Base-by-base conservation (phyloP, 2,888 invertebrate genomes). In the Himalopsyche japonica region DNA sequence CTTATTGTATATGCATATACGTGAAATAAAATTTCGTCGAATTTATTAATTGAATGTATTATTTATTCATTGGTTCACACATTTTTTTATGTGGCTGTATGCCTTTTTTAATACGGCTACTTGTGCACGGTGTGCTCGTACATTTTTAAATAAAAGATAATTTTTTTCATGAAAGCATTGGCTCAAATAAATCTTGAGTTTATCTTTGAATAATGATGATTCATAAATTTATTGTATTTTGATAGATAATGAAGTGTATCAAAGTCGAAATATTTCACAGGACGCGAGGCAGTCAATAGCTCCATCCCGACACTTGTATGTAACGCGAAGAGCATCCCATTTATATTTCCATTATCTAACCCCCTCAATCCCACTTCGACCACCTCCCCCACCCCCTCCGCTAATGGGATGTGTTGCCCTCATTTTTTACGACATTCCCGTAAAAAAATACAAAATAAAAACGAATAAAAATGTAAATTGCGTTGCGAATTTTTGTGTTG, bases 381-480 rank as follows among this genome's bases (percentile, higher is more conserved):
- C 79, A 77, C 83, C 80, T 78, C 49, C 81, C 78, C 80, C 32
- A 78, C 64, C 82, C 82, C 84, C 78, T 78, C 10, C 85, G 85
- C 86, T 87, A 87, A 87, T 87, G 87, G 87, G 86, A 87, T 87
- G 87, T 87, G 87, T 87, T 87, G 87, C 87, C 87, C 86, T 87
- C 87, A 87, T 87, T 87, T 87, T 86, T 87, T 87, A 87, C 86
- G 87, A 87, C 87, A 85, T 86, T 87, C 87, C 86, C 87, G 86
- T 87, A 87, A 87, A 87, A 86, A 86, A 87, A 85, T 86, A 86
- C 86, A 87, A 87, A 87, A 87, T 87, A 87, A 87, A 87, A 87
- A 87, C 87, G 87, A 86, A 87, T 87, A 87, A 87, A 87, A 87
- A 87, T 87, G 87, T 87, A 87, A 87, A 87, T 87, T 87, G 86